Evolutionary conservation across 2,888 invertebrate genomes (phyloP).

Genomic region (Pyrochroa serraticornis): DNA sequence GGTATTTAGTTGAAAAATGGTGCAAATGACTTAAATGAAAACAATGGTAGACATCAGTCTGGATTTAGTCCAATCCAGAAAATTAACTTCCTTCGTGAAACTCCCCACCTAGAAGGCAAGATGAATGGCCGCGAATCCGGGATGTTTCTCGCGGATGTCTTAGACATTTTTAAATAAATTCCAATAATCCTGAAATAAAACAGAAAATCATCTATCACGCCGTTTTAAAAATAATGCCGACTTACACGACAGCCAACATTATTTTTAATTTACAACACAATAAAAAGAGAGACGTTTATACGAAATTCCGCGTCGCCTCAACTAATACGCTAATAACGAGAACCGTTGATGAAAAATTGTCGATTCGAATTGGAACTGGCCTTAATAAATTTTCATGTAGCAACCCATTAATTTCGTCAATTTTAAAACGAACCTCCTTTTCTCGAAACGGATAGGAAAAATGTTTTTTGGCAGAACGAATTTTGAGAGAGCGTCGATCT

Average conservation of each 20-base stretch:
- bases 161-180: conserved; percentile 10
- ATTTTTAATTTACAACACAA: conserved; percentile 29
- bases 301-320: too few relatives aligned
- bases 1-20: too few relatives aligned
- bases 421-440: conserved; percentile 2
- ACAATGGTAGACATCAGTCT: too few relatives aligned
- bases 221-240: conserved; percentile 25
- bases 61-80: too few relatives aligned
- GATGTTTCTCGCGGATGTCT: background rate
- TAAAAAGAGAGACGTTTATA: conserved; percentile 1
- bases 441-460: too few relatives aligned
- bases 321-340: too few relatives aligned
- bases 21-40: too few relatives aligned
- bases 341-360: too few relatives aligned
- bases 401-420: background rate
- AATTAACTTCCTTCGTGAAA: too few relatives aligned
- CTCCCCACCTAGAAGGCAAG: too few relatives aligned
- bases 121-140: background rate
- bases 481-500: conserved; percentile 1
- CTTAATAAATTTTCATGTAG: conserved; percentile 8
- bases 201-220: conserved; percentile 21
- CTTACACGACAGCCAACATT: conserved; percentile 29
- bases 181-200: conserved; percentile 22
- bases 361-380: too few relatives aligned
- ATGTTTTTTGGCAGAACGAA: background rate